Base-by-base conservation (phyloP, 1,140 invertebrate species). In the Atopsyche davidsoni region DNA sequence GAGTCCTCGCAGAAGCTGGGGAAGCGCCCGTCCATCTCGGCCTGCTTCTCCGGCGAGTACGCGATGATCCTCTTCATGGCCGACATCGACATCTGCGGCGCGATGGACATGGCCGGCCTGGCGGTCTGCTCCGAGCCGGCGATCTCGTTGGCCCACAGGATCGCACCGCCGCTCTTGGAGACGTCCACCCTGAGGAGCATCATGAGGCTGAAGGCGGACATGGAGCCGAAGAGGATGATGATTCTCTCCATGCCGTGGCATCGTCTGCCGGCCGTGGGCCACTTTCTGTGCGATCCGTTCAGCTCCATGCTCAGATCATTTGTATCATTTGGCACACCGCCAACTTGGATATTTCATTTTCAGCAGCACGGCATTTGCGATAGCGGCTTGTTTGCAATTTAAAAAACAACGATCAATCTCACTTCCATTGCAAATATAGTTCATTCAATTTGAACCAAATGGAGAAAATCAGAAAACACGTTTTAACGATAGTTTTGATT, bases 31-130 rank as follows among this genome's bases (percentile, higher is more conserved):
- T 58, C 56, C 48, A 58, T 24, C 35, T 58, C 51, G 38, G 43
- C 51, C 28, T 54, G 51, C 14, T 51, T 58, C 28, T 58, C 56
- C 17, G 56, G 56, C 1, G 56, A 58, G 23, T 58, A 58, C 6
- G 56, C 56, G 6, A 58, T 44, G 17, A 58, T 58, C 23, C 51
- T 58, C 39, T 58, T 58, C 56, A 58, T 58, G 21, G 56, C 56
- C 6, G 56, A 51, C 56, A 58, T 58, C 9, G 56, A 47, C 56
- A 58, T 58, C 17, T 58, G 51, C n/a, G n/a, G n/a, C n/a, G n/a
- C n/a, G n/a, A n/a, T n/a, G 16, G 43, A 25, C 4, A 58, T 44
- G 10, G 13, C 39, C 16, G 46, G 34, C 2, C 9, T 19, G 19
- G 22, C 21, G 11, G 46, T 31, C 4, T 16, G 10, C n/a, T 28